phyloP scores from a whole-genome alignment of 2,113 vertebrate genomes.

The Casuarius casuarius region DNA sequence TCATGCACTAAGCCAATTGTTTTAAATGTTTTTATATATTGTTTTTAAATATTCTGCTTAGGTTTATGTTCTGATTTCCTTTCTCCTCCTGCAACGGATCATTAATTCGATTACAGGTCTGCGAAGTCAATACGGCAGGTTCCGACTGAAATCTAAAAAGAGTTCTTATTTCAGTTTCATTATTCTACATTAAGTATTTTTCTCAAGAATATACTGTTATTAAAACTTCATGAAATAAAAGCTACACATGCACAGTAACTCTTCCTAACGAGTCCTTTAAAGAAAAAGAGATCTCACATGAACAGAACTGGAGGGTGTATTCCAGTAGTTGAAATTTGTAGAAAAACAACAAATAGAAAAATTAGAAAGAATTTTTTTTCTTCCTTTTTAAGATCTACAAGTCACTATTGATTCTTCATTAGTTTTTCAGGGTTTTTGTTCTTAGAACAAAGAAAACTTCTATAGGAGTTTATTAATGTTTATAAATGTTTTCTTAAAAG shows the following conservation, averaged over 20 bases:
- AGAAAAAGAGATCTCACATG: background rate
- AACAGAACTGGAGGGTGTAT: background rate
- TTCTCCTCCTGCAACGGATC: background rate
- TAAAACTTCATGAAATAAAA: slow-evolving; percentile 1
- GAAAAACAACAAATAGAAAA: background rate
- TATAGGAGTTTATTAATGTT: background rate
- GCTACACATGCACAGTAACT: background rate
- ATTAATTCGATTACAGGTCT: slow-evolving; percentile 1
- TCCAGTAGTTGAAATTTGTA: background rate
- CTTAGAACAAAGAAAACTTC: background rate
- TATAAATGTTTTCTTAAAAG: slow-evolving; percentile 15
- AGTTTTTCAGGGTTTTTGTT: background rate
- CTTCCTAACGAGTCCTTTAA: background rate
- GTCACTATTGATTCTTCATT: background rate
- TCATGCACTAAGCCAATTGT: background rate
- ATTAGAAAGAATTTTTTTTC: background rate
- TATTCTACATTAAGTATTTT: background rate
- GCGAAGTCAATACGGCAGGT: background rate
- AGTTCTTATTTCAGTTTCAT: background rate
- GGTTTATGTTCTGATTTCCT: background rate
- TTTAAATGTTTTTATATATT: background rate
- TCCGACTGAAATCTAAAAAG: background rate
- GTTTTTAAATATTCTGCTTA: background rate
- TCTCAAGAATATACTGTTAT: background rate
- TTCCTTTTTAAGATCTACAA: background rate